Percentiles rank a stretch among this genome's conserved stretches.
These are phyloP conservation scores for Microtus montanus DNA, from an alignment of 2,113 vertebrate species.

Conservation along the genomic window DNA sequence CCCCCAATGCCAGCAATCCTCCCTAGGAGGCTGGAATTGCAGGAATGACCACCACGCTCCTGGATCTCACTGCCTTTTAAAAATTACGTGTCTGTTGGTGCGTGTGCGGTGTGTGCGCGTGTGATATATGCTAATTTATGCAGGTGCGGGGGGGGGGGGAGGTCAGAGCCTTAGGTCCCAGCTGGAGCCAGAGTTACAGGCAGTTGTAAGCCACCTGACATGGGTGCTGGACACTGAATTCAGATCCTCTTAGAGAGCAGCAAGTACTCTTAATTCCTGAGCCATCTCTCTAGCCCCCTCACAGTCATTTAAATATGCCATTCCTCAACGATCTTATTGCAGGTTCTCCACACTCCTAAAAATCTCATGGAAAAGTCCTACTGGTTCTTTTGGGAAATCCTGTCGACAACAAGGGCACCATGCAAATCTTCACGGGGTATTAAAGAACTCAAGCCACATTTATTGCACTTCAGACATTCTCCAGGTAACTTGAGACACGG, in stretches of 20 bases:
- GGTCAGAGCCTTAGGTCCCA: not conserved
- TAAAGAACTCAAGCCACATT: slow-evolving; percentile 38
- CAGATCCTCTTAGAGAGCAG: not conserved
- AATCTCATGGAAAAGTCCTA: not conserved
- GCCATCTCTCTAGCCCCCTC: not conserved
- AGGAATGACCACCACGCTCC: not conserved
- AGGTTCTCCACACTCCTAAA: not conserved
- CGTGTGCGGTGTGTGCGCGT: no score
- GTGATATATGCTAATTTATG: not conserved
- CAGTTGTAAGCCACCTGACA: not conserved
- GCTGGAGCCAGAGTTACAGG: no score
- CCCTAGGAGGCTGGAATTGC: not conserved
- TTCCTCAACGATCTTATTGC: not conserved
- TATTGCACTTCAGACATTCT: slow-evolving; percentile 36
- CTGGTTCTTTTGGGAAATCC: slow-evolving; percentile 5
- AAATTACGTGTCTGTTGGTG: no score
- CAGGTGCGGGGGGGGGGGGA: not conserved
- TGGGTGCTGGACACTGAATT: not conserved
- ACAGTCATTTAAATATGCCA: not conserved
- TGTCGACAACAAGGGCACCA: slow-evolving; percentile 20
- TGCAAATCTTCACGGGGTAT: not conserved
- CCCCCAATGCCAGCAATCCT: no score
- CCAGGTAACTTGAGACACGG: slow-evolving; percentile 33
- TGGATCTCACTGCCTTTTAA: not conserved
- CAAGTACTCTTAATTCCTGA: not conserved